Base-by-base conservation (phyloP, 2,113 vertebrate genomes). In the Hemiprocne comata region DNA sequence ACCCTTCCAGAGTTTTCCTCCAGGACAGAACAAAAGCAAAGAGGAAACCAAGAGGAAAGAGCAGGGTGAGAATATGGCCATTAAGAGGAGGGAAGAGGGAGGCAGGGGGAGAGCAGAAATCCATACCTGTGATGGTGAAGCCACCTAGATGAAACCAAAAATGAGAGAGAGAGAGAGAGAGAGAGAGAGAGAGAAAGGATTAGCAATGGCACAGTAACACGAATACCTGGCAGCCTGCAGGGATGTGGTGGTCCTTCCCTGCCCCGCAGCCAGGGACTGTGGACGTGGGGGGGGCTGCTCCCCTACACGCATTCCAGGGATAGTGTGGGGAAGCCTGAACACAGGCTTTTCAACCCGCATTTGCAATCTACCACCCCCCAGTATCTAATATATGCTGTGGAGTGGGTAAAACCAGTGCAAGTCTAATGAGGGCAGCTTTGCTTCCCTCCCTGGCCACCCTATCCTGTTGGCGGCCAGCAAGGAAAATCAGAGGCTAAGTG, bases 61-160 rank as follows among this genome's bases (percentile, higher is more conserved):
- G 74, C 11, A 0, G 38, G 81, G 50, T 93, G 81, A 97, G 92
- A 34, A 38, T 18, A 77, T 38, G 62, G 79, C 40, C 31, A 84
- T 78, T n/a, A 55, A 64, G 17, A 71, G 26, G 44, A 81, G 28
- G 74, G 40, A 34, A 34, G 16, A 11, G 33, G 42, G 40, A 36
- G 25, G n/a, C 25, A 65, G 61, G 78, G 60, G 28, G 64, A 82
- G 89, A 91, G 87, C 53, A 95, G 93, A 97, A 97, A 74, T 95
- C 93, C 98, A 95, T 98, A 98, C 98, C 98, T 98, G 98, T 98
- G 94, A 98, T 97, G 86, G 98, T 98, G 97, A 98, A 98, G 98
- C 96, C 98, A 96, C 98, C 98, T 98, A 91, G 78, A 97, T 31
- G 85, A 97, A 96, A 90, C 46, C 48, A 75, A 95, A 98, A 95